Conservation (phyloP, 2,113 vertebrate genomes). For the Muntiacus reevesi region DNA sequence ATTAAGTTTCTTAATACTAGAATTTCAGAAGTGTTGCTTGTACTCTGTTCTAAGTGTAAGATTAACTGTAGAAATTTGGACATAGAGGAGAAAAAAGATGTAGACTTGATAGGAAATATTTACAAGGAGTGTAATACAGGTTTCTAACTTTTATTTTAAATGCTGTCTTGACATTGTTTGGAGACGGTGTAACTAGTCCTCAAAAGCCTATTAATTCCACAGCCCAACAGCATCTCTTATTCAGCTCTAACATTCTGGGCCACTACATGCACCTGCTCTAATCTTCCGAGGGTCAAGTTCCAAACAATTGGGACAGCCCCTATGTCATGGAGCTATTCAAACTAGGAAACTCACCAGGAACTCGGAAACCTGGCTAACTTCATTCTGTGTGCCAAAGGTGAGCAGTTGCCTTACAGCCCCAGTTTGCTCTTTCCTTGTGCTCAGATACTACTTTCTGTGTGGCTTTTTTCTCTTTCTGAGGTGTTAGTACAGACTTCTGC, state of each 20-base stretch:
- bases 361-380: neutral
- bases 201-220: neutral
- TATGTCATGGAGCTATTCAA: neutral
- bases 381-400: neutral
- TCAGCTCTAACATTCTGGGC: neutral
- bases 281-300: neutral
- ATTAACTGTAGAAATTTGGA: neutral
- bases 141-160: neutral
- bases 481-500: neutral
- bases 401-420: too few species aligned
- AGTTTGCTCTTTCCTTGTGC: rapidly evolving
- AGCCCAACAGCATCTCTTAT: neutral
- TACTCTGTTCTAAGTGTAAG: neutral
- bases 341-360: neutral
- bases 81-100: neutral
- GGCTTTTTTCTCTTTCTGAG: neutral
- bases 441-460: rapidly evolving
- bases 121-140: neutral
- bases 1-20: neutral
- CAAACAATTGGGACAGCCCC: neutral
- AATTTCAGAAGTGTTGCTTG: neutral
- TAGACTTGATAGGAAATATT: neutral
- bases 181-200: neutral
- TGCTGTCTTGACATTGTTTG: neutral
- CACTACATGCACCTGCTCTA: neutral